phyloP scores from a whole-genome alignment of 2,113 vertebrate species.

The Engraulis encrasicolus region DNA sequence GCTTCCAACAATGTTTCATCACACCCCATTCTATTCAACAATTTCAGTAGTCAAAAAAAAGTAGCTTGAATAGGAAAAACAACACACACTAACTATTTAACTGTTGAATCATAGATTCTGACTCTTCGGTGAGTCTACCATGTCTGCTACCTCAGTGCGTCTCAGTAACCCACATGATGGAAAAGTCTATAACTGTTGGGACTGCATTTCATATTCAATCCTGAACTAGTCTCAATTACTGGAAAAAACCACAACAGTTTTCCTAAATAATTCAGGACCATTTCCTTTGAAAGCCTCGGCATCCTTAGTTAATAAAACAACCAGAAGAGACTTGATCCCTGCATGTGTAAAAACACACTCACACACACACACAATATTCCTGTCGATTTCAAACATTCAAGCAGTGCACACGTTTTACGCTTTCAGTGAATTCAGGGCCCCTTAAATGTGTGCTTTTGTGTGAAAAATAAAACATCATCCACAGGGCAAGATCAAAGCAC shows the following conservation, averaged over 20 bases:
- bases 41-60: neutral
- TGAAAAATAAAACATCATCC: no score
- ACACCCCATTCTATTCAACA: neutral
- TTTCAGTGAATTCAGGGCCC: no score
- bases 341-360: no score
- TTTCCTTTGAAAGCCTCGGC: slow-evolving; percentile 11
- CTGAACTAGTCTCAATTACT: no score
- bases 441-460: no score
- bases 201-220: no score
- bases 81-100: neutral
- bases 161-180: neutral
- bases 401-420: neutral
- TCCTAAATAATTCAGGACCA: neutral
- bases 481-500: no score
- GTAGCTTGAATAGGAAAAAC: neutral
- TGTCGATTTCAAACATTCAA: neutral
- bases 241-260: no score
- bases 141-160: neutral
- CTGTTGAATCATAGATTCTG: neutral
- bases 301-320: no score
- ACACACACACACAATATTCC: neutral
- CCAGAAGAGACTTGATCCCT: no score
- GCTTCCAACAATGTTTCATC: neutral
- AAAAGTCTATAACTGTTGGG: neutral
- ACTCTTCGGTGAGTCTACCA: neutral